Evolutionary conservation across 2,113 vertebrate species (phyloP), one percentile per base, ranked within the genome.

Genomic region (Laticauda colubrina): DNA sequence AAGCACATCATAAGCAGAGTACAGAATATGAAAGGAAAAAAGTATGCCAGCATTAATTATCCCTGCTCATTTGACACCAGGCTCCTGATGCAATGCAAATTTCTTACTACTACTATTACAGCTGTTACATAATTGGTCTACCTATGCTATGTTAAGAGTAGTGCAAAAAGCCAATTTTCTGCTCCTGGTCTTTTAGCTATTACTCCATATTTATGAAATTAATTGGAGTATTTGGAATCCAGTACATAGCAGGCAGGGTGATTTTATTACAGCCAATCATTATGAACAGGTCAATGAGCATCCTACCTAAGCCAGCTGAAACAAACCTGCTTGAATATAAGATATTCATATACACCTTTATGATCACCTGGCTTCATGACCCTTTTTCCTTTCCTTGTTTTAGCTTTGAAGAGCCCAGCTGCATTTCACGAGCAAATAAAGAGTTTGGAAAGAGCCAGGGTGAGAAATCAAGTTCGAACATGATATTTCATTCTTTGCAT

Each of bases 391-490:
- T 96, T 94, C 97, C 93, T 26, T 85, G 94, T 95, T 91, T 93
- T 98, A 99, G 99, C 99, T 94, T 97, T 99, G 97, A 99, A 99
- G 98, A 98, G 98, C 94, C 99, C 99, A 93, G 98, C 98, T 94
- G 98, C 98, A 96, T 99, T 99, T 97, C 99, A 99, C 91, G 98
- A 99, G 96, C 98, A 99, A 97, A 99, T 99, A 91, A 98, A 98
- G 97, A 99, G 98, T 97, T 98, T 99, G 97, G 98, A 99, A 97
- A 97, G 99, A 98, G 98, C 99, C 95, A 98, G 98, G 98, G 99
- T 99, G 98, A 98, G 98, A 48, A 8, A 75, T 89, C 95, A 90
- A 45, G 26, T 94, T 91, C 91, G 54, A 95, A 94, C 85, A 94
- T 87, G 8, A 86, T 95, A 21, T 43, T 87, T 85, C 9, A 45